Percentiles rank a stretch among this genome's conserved stretches.
phyloP scores from a whole-genome alignment of 2,797 vertebrate species.

The Rhincodon typus region DNA sequence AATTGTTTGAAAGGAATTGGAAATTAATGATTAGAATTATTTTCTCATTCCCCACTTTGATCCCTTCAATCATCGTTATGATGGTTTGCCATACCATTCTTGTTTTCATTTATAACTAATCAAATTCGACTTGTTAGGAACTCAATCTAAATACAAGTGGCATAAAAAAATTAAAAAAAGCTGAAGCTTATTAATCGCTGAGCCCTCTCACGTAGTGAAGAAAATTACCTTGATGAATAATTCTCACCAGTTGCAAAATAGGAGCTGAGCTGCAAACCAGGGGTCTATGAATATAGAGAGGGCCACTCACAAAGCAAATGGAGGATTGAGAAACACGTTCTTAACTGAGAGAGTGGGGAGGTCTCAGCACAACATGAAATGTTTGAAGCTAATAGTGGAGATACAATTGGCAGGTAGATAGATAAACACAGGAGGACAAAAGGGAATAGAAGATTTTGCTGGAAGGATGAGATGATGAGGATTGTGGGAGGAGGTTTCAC shows the following conservation, averaged over 20 bases:
- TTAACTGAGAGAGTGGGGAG: conserved; percentile 33
- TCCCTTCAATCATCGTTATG: not conserved
- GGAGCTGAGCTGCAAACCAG: conserved; percentile 39
- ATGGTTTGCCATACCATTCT: not conserved
- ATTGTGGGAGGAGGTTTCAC: not conserved
- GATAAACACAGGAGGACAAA: not conserved
- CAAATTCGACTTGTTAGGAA: not conserved
- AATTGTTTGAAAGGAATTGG: not conserved
- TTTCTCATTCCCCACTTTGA: not conserved
- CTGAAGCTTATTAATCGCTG: not conserved
- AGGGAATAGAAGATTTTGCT: not conserved
- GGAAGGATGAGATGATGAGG: not conserved
- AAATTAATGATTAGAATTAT: not conserved
- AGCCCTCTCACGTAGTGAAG: not conserved
- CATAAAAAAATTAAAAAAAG: not conserved
- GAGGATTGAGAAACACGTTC: not conserved
- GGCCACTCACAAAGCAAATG: not conserved
- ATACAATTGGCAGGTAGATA: not conserved
- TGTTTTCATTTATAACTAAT: not conserved
- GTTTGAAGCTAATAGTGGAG: not conserved
- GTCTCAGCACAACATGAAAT: not conserved
- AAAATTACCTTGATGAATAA: not conserved
- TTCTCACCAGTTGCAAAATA: not conserved
- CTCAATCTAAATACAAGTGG: not conserved
- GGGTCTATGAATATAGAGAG: not conserved